These are phyloP conservation scores for Actinopyga echinites DNA, from an alignment of 53 echinoderm and acorn worm species.

Conservation along the genomic window DNA sequence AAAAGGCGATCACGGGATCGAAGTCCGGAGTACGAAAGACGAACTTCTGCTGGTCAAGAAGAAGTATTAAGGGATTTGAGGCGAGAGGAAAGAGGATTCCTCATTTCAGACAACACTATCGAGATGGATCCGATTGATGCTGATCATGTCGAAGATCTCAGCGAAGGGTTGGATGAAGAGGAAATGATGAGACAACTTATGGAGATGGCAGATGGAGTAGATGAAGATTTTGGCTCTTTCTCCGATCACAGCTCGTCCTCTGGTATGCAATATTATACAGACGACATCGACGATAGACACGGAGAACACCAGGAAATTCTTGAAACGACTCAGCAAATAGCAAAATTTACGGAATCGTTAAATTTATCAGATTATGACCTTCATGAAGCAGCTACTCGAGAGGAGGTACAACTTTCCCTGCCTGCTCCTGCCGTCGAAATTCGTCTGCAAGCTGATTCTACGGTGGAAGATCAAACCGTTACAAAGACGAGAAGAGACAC, in stretches of 20 bases:
- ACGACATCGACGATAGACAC: not conserved
- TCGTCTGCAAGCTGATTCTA: not conserved
- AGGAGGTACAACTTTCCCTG: not conserved
- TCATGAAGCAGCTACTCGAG: conserved; percentile 17
- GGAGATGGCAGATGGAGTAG: conserved; percentile 70
- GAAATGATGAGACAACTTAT: conserved; percentile 94
- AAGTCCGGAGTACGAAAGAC: conserved; percentile 35
- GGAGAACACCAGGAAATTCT: conserved; percentile 34
- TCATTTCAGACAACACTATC: conserved; percentile 32
- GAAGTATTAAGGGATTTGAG: conserved; percentile 27
- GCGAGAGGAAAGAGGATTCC: conserved; percentile 13
- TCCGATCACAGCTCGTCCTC: conserved; percentile 29
- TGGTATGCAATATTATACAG: conserved; percentile 1
- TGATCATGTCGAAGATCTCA: conserved; percentile 38
- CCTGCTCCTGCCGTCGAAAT: not conserved
- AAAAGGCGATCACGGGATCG: conserved; percentile 24
- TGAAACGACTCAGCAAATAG: conserved; percentile 35
- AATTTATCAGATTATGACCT: conserved; percentile 30
- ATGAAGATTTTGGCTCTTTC: conserved; percentile 25
- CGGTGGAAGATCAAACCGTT: not conserved
- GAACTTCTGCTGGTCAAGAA: conserved; percentile 42
- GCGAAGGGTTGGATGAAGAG: conserved; percentile 67
- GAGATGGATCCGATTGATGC: conserved; percentile 41
- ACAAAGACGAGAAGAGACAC: not conserved
- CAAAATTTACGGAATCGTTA: conserved; percentile 28